Evolutionary conservation across 2,797 vertebrate species (phyloP).

Genomic region (Scarus forsteni): DNA sequence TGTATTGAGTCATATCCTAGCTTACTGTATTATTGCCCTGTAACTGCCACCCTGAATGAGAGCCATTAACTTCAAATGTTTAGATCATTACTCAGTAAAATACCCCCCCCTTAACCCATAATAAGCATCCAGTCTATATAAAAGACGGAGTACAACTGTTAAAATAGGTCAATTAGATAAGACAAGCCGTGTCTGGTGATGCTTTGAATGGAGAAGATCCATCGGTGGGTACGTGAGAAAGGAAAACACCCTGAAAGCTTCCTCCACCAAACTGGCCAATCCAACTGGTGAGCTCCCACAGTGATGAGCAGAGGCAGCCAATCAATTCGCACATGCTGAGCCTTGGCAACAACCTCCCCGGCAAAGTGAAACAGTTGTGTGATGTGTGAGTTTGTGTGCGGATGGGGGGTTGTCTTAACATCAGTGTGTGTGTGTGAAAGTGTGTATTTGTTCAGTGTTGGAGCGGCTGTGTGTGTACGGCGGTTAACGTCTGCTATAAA

Average conservation of each 20-base stretch:
- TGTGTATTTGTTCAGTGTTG: slow-evolving; percentile 43
- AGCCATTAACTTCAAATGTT: slow-evolving; percentile 13
- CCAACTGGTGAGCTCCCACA: slow-evolving; percentile 71
- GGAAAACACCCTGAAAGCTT: slow-evolving; percentile 72
- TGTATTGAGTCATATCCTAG: too few species aligned
- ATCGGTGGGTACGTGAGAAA: slow-evolving; percentile 48
- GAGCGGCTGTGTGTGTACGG: slow-evolving; percentile 14
- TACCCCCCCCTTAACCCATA: slow-evolving; percentile 17
- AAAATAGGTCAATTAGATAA: slow-evolving; percentile 65
- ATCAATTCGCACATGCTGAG: slow-evolving; percentile 82
- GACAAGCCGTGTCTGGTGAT: slow-evolving; percentile 42
- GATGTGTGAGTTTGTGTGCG: slow-evolving; percentile 45
- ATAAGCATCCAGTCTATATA: slow-evolving; percentile 11
- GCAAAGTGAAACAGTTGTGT: slow-evolving; percentile 67
- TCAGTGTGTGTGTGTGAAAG: slow-evolving; percentile 39
- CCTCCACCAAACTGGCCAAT: slow-evolving; percentile 75
- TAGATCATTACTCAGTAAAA: slow-evolving; percentile 25
- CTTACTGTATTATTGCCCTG: too few species aligned
- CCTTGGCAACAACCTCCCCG: slow-evolving; percentile 86
- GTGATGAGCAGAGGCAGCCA: slow-evolving; percentile 82
- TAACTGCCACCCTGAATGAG: too few species aligned
- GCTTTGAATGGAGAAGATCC: slow-evolving; percentile 68
- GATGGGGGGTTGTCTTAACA: slow-evolving; percentile 49
- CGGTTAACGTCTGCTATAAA: slow-evolving; percentile 50
- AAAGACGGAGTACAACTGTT: slow-evolving; percentile 11